Percentiles rank a stretch among this genome's conserved stretches.
phyloP scores from a whole-genome alignment of 2,888 invertebrate genomes.

The Luperina nickerlii region DNA sequence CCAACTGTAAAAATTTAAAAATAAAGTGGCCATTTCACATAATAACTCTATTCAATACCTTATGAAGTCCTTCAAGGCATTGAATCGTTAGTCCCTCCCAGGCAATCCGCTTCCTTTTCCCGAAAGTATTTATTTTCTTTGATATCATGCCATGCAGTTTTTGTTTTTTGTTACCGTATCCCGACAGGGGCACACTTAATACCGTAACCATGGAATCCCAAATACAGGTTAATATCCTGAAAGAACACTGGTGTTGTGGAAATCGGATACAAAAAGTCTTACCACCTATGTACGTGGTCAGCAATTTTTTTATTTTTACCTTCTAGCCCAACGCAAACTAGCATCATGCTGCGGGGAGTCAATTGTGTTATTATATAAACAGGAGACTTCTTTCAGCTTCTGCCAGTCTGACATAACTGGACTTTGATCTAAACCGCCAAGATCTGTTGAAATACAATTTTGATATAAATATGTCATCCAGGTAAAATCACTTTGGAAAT shows the following conservation, averaged over 20 bases:
- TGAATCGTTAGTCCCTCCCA: conserved; percentile 95
- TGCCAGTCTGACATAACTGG: conserved; percentile 97
- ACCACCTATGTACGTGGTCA: not conserved
- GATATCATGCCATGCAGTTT: conserved; percentile 90
- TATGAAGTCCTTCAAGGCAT: conserved; percentile 97
- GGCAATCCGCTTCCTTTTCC: conserved; percentile 84
- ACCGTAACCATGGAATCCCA: conserved; percentile 98
- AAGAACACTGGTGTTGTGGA: conserved; percentile 49
- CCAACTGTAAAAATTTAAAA: not conserved
- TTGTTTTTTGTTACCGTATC: conserved; percentile 82
- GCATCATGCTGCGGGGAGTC: conserved; percentile 94
- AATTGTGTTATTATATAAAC: conserved; percentile 92
- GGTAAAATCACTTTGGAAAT: not conserved
- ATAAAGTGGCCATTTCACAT: not conserved
- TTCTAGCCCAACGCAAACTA: conserved; percentile 93
- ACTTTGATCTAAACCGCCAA: conserved; percentile 95
- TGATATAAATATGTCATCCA: conserved; percentile 14
- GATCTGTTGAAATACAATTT: conserved; percentile 87
- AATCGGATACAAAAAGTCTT: not conserved
- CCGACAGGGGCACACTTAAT: conserved; percentile 94
- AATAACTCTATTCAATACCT: conserved; percentile 83
- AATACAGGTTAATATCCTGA: conserved; percentile 95
- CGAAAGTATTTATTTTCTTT: conserved; percentile 88
- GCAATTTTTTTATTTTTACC: conserved; percentile 74
- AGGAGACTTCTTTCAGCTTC: conserved; percentile 94